Evolutionary conservation across 2,113 vertebrate species (phyloP).

Genomic region (Ophthalmolycus amberensis): DNA sequence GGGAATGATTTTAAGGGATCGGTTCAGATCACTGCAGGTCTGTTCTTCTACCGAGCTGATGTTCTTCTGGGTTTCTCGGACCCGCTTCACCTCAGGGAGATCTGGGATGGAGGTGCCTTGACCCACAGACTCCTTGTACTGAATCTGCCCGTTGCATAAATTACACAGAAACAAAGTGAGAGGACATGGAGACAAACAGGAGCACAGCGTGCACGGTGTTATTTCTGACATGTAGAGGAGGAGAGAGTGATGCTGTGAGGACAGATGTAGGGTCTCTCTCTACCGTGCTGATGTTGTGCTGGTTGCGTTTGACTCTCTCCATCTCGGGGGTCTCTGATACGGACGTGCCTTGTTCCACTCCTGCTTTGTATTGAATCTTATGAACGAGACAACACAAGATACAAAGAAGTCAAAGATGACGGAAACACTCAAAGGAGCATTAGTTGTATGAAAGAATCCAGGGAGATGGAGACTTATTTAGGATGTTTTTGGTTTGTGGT

Average conservation of each 20-base stretch:
- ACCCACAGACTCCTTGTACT: too few relatives aligned
- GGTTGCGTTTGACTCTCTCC: conserved; percentile 77
- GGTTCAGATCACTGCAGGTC: conserved; percentile 40
- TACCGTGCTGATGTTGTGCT: conserved; percentile 94
- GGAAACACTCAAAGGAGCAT: not conserved
- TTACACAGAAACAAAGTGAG: too few relatives aligned
- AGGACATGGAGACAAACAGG: too few relatives aligned
- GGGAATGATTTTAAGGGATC: not conserved
- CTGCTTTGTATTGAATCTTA: conserved; percentile 96
- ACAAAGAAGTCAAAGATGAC: conserved; percentile 37
- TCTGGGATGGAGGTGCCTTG: too few relatives aligned
- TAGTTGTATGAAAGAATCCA: not conserved
- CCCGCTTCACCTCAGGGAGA: too few relatives aligned
- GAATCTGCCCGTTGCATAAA: too few relatives aligned
- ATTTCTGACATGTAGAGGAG: too few relatives aligned
- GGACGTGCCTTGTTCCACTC: conserved; percentile 91
- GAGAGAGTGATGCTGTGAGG: too few relatives aligned
- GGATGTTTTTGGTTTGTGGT: not conserved
- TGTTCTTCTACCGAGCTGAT: conserved; percentile 97
- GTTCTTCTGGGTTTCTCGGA: too few relatives aligned
- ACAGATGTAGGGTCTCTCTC: conserved; percentile 46
- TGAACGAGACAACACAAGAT: conserved; percentile 62
- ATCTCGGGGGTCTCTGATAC: conserved; percentile 94
- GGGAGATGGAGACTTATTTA: not conserved
- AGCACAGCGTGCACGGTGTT: too few relatives aligned